Base-by-base conservation (phyloP, 1,140 invertebrate species). In the Macrobrachium rosenbergii region DNA sequence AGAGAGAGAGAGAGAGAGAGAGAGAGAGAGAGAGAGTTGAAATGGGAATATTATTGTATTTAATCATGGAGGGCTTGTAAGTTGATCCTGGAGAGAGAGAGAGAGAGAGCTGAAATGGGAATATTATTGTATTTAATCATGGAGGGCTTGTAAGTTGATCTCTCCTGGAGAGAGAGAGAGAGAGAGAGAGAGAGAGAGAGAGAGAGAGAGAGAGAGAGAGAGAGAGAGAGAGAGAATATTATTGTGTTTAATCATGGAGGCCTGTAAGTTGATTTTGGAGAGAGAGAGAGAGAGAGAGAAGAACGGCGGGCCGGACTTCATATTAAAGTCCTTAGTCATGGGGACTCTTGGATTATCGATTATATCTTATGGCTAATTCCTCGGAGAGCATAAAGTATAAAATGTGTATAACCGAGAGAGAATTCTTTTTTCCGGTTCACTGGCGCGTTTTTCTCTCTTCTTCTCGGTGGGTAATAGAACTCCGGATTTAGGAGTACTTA, bases 1-100 rank as follows among this genome's bases (percentile, higher is more conserved):
- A 23, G 23, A n/a, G 77, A 79, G 59, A 64, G 62, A 16, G 37
- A 75, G 5, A 77, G 75, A 77, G 75, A 60, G 23, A 21, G 77
- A 59, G 21, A 58, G 19, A 60, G 23, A 21, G 17, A 58, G 77
- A 79, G 77, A 60, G 28, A 37, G 19, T 0, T 21, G 5, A 73
- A 21, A 73, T 8, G n/a, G 45, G 59, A 59, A 16, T 58, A n/a
- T 0, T 16, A 58, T 58, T 23, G 43, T 58, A n/a, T n/a, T 12
- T 5, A 6, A 58, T n/a, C 11, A 77, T 12, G 19, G 75, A 59
- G 28, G 16, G n/a, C 28, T 3, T 37, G 28, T 37, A 37, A 77
- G 6, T 37, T 73, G 43, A 77, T 19, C 12, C 19, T 43, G 5
- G 23, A 21, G 77, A 59, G 21, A 58, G 19, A 60, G 23, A 21